Conservation (phyloP, 2,113 vertebrate genomes). For the Struthidea cinerea region DNA sequence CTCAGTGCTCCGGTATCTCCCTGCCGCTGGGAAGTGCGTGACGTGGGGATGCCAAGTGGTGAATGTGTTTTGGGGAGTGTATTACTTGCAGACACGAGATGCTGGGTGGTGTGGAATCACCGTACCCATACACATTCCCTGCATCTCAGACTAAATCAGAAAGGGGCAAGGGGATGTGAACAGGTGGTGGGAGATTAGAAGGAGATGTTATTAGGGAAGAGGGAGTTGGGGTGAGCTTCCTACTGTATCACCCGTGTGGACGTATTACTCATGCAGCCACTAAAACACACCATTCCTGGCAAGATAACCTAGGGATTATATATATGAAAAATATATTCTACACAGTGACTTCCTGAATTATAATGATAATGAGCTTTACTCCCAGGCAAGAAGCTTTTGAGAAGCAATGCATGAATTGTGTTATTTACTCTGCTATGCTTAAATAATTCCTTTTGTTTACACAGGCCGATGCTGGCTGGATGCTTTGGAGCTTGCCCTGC, state of each 20-base stretch:
- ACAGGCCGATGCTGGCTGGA: constrained; percentile 97
- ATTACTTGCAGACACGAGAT: not conserved
- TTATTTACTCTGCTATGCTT: not conserved
- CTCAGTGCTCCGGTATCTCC: not conserved
- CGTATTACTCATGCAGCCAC: not conserved
- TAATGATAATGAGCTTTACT: not conserved
- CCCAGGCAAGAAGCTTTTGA: not conserved
- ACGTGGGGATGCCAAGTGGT: not conserved
- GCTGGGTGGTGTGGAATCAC: not conserved
- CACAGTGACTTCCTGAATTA: not conserved
- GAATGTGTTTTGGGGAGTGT: not conserved
- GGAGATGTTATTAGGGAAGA: not conserved
- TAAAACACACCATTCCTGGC: not conserved
- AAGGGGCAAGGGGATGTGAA: not conserved
- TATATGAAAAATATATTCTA: not conserved
- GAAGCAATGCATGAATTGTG: not conserved
- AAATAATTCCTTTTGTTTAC: not conserved
- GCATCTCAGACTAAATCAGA: not conserved
- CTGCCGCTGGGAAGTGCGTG: not conserved
- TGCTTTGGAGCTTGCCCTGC: constrained; percentile 90
- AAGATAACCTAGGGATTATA: not conserved
- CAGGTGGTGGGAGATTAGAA: not conserved
- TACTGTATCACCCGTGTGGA: not conserved
- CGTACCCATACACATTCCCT: accelerated
- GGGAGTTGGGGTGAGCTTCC: not conserved